phyloP scores from a whole-genome alignment of 1,140 invertebrate species.

The Drosophila leontia region DNA sequence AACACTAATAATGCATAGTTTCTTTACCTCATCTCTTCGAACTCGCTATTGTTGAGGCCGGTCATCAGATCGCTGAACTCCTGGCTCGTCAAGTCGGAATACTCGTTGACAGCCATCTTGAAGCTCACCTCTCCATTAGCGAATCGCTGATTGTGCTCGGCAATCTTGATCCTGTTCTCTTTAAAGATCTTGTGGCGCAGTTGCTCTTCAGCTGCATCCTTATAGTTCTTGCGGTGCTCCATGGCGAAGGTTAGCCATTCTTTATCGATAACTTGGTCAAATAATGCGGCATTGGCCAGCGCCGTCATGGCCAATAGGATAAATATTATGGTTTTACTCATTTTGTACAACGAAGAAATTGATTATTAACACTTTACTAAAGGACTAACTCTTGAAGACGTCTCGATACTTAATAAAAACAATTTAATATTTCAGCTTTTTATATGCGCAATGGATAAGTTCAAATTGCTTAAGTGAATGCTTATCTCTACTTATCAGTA shows the following conservation, averaged over 20 bases:
- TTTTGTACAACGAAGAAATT: not conserved
- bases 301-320: not conserved
- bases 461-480: no score
- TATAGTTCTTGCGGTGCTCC: not conserved
- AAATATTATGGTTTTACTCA: not conserved
- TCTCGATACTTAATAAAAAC: not conserved
- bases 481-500: no score
- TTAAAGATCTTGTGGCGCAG: not conserved
- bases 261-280: not conserved
- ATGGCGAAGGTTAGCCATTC: not conserved
- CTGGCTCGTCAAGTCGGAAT: not conserved
- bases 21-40: not conserved
- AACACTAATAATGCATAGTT: not conserved
- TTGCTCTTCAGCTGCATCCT: not conserved
- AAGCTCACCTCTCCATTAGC: not conserved
- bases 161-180: not conserved
- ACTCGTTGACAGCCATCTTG: slow-evolving; percentile 4
- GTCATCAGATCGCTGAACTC: not conserved
- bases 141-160: slow-evolving; percentile 1
- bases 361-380: not conserved
- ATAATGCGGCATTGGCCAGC: not conserved
- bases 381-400: not conserved
- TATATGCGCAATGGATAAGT: not conserved
- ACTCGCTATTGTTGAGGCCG: not conserved
- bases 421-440: not conserved